Conservation (phyloP, 2,797 vertebrate species). For the Adelosebastes latens region DNA sequence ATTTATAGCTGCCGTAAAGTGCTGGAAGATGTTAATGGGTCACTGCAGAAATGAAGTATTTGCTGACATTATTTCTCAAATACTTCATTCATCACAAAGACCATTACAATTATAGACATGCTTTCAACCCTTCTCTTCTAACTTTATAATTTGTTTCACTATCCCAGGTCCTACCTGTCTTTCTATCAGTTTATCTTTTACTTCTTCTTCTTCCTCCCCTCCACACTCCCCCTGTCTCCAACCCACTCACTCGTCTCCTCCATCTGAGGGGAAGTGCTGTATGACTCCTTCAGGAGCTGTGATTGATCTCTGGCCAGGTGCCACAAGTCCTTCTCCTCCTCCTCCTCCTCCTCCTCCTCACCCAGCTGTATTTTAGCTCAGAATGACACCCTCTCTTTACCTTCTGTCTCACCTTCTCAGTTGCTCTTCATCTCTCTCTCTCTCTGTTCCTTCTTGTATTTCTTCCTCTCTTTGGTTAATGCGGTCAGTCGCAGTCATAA, state of each 20-base stretch:
- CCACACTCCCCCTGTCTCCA: neutral
- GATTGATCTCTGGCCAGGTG: slow-evolving; percentile 64
- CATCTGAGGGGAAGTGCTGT: slow-evolving; percentile 37
- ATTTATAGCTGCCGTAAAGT: slow-evolving; percentile 51
- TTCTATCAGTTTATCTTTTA: slow-evolving; percentile 13
- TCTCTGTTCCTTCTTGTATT: neutral
- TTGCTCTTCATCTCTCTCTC: slow-evolving; percentile 5
- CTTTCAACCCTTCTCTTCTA: neutral
- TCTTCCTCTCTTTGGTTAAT: slow-evolving; percentile 5
- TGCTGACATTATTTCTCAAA: slow-evolving; percentile 9
- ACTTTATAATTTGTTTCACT: neutral
- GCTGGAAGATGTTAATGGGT: slow-evolving; percentile 16
- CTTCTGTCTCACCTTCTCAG: neutral
- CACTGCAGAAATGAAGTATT: slow-evolving; percentile 26
- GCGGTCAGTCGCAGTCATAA: neutral
- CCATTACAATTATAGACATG: neutral
- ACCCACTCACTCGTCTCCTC: slow-evolving; percentile 26
- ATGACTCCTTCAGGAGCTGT: slow-evolving; percentile 53
- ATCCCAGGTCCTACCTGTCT: slow-evolving; percentile 9
- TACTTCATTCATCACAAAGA: slow-evolving; percentile 2
- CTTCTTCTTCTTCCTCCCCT: slow-evolving; percentile 10
- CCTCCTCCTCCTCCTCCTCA: slow-evolving; percentile 10
- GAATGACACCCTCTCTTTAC: slow-evolving; percentile 3
- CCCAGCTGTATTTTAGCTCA: slow-evolving; percentile 38
- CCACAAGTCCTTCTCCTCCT: slow-evolving; percentile 41